phyloP scores from a whole-genome alignment of 2,888 invertebrate species.

The Hypolimnas misippus region DNA sequence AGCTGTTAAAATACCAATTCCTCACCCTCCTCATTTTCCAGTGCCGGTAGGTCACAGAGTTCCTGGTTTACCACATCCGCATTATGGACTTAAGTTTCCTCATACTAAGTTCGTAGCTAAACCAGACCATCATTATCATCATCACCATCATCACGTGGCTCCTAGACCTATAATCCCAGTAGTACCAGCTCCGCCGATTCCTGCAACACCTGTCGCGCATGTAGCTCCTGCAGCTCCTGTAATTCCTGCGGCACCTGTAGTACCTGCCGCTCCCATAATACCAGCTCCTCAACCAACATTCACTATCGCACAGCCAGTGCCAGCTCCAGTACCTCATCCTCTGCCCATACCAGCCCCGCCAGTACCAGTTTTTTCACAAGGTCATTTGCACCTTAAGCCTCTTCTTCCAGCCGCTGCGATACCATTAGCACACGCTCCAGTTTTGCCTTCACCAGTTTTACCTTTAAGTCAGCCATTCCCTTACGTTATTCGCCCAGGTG shows the following conservation, averaged over 20 bases:
- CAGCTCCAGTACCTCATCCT: constrained; percentile 56
- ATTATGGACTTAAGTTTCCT: constrained; percentile 69
- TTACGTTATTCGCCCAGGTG: constrained; percentile 73
- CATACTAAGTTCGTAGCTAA: constrained; percentile 63
- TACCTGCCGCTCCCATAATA: constrained; percentile 56
- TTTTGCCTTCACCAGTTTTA: constrained; percentile 50
- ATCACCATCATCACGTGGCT: constrained; percentile 73
- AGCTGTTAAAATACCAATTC: constrained; percentile 73
- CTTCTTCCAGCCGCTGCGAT: constrained; percentile 55
- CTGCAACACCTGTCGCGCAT: constrained; percentile 44
- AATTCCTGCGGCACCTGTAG: constrained; percentile 55
- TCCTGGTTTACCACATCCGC: constrained; percentile 65
- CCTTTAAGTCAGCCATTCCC: constrained; percentile 48
- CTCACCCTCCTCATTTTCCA: constrained; percentile 64
- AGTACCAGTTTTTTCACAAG: constrained; percentile 52
- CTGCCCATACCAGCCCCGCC: constrained; percentile 55
- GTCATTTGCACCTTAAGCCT: constrained; percentile 59
- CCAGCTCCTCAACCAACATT: constrained; percentile 58
- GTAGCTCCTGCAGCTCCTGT: constrained; percentile 51
- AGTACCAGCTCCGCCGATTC: constrained; percentile 41
- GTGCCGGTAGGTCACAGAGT: constrained; percentile 67
- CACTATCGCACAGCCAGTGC: constrained; percentile 58
- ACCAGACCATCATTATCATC: constrained; percentile 72
- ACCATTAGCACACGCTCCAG: constrained; percentile 55
- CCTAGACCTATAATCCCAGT: constrained; percentile 67